phyloP scores from a whole-genome alignment of 2,113 vertebrate species.

The Zosterops lateralis region DNA sequence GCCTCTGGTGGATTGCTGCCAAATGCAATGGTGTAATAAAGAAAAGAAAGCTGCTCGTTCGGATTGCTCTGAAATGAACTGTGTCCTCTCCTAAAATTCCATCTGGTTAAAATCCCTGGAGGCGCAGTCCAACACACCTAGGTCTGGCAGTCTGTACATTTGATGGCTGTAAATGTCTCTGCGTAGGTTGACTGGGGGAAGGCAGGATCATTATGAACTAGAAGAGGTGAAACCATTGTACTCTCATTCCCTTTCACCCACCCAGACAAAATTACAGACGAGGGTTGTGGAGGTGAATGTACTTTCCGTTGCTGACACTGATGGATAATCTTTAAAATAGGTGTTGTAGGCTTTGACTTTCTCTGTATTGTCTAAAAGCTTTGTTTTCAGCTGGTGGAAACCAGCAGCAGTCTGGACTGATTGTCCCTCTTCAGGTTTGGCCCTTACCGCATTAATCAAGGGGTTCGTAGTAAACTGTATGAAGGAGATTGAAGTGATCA shows the following conservation, averaged over 20 bases:
- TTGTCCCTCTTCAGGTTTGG: neutral
- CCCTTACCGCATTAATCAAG: conserved; percentile 25
- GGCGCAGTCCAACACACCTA: conserved; percentile 73
- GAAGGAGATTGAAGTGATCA: conserved; percentile 30
- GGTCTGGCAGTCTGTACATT: conserved; percentile 63
- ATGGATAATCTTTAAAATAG: conserved; percentile 39
- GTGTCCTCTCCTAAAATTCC: conserved; percentile 81
- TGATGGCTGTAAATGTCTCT: conserved; percentile 70
- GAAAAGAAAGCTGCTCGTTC: conserved; percentile 76
- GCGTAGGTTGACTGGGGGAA: conserved; percentile 48
- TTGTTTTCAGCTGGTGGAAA: conserved; percentile 53
- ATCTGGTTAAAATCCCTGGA: conserved; percentile 74
- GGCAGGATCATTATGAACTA: conserved; percentile 64
- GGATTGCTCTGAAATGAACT: conserved; percentile 80
- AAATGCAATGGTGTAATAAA: conserved; percentile 77
- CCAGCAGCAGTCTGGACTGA: neutral
- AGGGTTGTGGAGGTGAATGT: neutral
- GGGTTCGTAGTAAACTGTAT: conserved; percentile 19
- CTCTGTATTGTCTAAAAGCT: conserved; percentile 22
- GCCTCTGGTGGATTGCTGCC: conserved; percentile 77
- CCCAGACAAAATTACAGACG: neutral
- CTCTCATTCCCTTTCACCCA: conserved; percentile 37
- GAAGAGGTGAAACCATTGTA: conserved; percentile 48
- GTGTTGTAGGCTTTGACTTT: neutral
- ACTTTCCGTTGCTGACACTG: neutral